These are phyloP conservation scores for Spilogale gracilis DNA, from an alignment of 2,113 vertebrate genomes.

Conservation along the genomic window DNA sequence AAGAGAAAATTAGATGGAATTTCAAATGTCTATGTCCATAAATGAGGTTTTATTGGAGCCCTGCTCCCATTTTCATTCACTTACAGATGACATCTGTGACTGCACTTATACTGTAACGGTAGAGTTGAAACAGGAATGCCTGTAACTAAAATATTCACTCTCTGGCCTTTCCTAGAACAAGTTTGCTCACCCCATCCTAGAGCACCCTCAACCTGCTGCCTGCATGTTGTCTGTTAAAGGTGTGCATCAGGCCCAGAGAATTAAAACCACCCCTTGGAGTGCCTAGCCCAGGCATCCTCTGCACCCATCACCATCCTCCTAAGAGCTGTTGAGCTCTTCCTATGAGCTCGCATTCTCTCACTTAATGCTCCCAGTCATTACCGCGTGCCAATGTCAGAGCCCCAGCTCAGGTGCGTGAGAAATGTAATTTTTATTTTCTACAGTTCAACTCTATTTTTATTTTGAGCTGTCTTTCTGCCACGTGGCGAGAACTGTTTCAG, in stretches of 20 bases:
- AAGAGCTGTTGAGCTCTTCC: neutral
- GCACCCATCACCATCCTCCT: neutral
- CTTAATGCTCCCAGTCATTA: neutral
- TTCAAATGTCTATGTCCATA: neutral
- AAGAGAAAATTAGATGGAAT: neutral
- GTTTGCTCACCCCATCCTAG: neutral
- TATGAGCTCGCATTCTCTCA: rapidly evolving
- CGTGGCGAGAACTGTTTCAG: neutral
- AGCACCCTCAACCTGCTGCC: neutral
- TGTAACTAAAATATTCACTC: neutral
- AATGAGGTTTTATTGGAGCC: neutral
- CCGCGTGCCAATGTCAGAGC: neutral
- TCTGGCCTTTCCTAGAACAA: neutral
- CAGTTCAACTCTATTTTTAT: neutral
- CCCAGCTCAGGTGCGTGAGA: neutral
- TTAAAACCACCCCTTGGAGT: neutral
- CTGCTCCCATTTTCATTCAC: neutral
- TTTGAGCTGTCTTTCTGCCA: neutral
- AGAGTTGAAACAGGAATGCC: neutral
- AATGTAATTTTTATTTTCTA: neutral
- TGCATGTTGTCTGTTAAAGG: neutral
- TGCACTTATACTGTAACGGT: too few species aligned
- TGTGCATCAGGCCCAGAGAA: neutral
- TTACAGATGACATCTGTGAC: neutral
- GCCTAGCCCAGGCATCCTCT: too few species aligned